Conservation (phyloP, 2,797 vertebrate genomes). For the Arnoldichthys spilopterus region DNA sequence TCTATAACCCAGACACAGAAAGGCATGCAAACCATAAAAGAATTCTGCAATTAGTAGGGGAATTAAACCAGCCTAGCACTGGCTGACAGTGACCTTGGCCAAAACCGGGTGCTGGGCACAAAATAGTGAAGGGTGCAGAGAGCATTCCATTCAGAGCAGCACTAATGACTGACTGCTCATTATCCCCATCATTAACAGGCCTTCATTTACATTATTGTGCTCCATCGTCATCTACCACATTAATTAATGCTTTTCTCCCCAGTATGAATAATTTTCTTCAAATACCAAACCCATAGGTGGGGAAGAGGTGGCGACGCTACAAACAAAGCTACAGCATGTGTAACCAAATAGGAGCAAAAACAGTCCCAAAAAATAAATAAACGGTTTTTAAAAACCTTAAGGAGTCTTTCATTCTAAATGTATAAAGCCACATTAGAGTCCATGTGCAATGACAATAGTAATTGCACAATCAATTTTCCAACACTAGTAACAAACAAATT, state of each 20-base stretch:
- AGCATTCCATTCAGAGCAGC: conserved; percentile 49
- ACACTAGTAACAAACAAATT: background rate
- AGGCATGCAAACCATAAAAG: background rate
- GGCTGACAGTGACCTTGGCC: conserved; percentile 48
- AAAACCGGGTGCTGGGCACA: conserved; percentile 13
- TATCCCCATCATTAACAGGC: conserved; percentile 66
- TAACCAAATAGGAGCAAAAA: conserved; percentile 18
- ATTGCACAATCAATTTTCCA: background rate
- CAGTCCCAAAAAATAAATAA: too few relatives aligned
- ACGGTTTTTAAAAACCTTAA: too few relatives aligned
- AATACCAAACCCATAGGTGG: conserved; percentile 33
- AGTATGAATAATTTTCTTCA: conserved; percentile 30
- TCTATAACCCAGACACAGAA: conserved; percentile 28
- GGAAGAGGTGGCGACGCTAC: background rate
- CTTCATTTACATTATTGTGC: conserved; percentile 48
- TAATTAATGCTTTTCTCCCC: conserved; percentile 48
- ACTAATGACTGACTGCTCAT: conserved; percentile 67
- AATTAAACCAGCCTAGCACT: conserved; percentile 36
- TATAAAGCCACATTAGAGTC: background rate
- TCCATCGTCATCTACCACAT: conserved; percentile 30
- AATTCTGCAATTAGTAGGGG: conserved; percentile 46
- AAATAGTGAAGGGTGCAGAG: conserved; percentile 34
- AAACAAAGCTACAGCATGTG: conserved; percentile 8
- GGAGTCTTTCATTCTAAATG: background rate
- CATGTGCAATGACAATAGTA: background rate